A percentile compares a stretch with the other conserved stretches of the same genome.
These are phyloP conservation scores for Platycnemis pennipes DNA, from an alignment of 2,888 invertebrate genomes.

Conservation along the genomic window DNA sequence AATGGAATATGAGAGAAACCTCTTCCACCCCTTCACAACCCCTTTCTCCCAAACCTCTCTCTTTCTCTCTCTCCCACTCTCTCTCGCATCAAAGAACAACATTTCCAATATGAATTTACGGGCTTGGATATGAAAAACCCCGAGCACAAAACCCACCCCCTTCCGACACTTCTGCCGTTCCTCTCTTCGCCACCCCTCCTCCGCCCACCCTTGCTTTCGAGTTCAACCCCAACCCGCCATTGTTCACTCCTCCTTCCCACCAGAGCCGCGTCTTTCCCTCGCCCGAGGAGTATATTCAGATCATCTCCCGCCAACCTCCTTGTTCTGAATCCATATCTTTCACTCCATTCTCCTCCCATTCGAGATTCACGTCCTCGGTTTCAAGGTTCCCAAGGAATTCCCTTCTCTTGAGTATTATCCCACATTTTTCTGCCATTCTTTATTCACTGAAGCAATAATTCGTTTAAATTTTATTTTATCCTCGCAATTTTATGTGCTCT, in stretches of 20 bases:
- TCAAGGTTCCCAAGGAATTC: neutral
- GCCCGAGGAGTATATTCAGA: slow-evolving; percentile 7
- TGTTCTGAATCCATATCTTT: neutral
- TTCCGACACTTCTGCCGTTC: neutral
- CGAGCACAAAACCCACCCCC: neutral
- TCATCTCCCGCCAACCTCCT: neutral
- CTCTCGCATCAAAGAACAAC: slow-evolving; percentile 60
- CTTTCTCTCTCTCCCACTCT: neutral
- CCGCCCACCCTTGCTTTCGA: neutral
- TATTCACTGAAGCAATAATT: neutral
- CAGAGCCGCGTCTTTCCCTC: neutral
- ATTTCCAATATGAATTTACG: slow-evolving; percentile 68
- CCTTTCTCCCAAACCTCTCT: neutral
- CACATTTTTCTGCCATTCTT: neutral
- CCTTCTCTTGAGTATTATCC: neutral
- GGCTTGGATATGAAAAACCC: slow-evolving; percentile 55
- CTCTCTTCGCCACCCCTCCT: slow-evolving; percentile 4
- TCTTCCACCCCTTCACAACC: neutral
- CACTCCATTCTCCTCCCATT: neutral
- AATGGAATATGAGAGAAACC: slow-evolving; percentile 53
- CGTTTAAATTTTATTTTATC: neutral
- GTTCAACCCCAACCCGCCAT: neutral
- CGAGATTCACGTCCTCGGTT: neutral
- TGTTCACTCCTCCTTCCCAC: neutral
- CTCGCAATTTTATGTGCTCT: too few relatives aligned